A percentile compares a stretch with the other conserved stretches of the same genome.
phyloP scores from a whole-genome alignment of 2,797 vertebrate species.

The Sebastolobus altivelis region DNA sequence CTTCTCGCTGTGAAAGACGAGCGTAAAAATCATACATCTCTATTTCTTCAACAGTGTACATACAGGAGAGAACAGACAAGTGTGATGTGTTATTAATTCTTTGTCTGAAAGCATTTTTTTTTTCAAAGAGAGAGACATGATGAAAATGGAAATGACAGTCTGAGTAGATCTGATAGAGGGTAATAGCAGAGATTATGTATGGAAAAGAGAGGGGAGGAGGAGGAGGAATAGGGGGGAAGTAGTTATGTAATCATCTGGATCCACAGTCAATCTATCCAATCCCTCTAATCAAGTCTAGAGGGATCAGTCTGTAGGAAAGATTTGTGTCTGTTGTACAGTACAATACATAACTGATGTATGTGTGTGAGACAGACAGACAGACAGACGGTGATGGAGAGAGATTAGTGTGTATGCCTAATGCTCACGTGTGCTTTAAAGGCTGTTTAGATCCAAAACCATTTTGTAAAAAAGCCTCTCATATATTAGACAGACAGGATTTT shows the following conservation, averaged over 20 bases:
- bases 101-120: slow-evolving; percentile 3
- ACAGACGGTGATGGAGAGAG: not conserved
- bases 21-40: not conserved
- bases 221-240: not conserved
- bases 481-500: not conserved
- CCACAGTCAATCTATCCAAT: slow-evolving; percentile 40
- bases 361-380: not conserved
- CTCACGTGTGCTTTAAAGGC: not conserved
- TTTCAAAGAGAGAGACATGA: not conserved
- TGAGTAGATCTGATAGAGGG: slow-evolving; percentile 4
- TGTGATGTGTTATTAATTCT: not conserved
- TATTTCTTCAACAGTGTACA: not conserved
- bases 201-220: not conserved
- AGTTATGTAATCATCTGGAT: slow-evolving; percentile 53
- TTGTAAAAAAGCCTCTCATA: not conserved
- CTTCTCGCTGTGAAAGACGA: not conserved
- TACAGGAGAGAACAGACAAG: not conserved
- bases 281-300: slow-evolving; percentile 49
- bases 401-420: not conserved
- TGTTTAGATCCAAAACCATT: not conserved
- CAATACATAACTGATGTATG: not conserved
- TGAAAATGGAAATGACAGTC: slow-evolving; percentile 9
- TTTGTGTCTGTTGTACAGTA: slow-evolving; percentile 3
- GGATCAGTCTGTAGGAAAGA: slow-evolving; percentile 32
- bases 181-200: slow-evolving; percentile 22